Base-by-base conservation (phyloP, 1,140 invertebrate species). In the Calephelis nemesis region DNA sequence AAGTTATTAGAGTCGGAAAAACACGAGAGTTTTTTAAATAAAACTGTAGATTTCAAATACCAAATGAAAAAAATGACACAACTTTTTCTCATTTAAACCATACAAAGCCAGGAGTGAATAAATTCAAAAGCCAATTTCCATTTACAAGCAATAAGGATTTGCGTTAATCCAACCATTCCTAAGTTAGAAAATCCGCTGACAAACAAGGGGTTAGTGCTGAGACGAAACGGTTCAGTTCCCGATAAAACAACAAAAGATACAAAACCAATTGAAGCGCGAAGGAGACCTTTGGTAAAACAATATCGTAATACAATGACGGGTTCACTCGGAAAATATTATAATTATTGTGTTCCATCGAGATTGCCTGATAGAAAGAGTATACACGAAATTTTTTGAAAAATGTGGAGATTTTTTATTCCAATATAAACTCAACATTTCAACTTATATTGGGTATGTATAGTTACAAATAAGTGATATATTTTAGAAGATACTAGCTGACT, bases 81-180 rank as follows among this genome's bases (percentile, higher is more conserved):
- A 50, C n/a, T 52, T 52, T 52, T 19, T 52, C 13, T 52, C 13
- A 19, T 52, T 52, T 52, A 52, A 52, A 5, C 7, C 3, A 4
- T 7, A 19, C 8, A 52, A 52, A 52, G 13, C 50, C 50, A 10
- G 13, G 50, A 52, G 50, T 52, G 15, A 52, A 52, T 52, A 52
- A 52, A 52, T 52, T 52, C 50, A 15, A 19, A 52, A 52, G 50
- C 15, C 19, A 58, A 58, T 58, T 58, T 58, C 52, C 52, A 58
- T 58, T 39, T 58, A 58, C 52, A 58, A 39, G 15, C 52, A 58
- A 58, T 58, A 58, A 58, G 39, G 52, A 58, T 58, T 58, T 58
- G 52, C 19, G 52, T 5, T 58, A 58, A 58, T 58, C 52, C 52
- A 58, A 58, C 52, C 42, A 45, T 45, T 45, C 4, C 52, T 58